Evolutionary conservation across 1,140 invertebrate genomes (phyloP), one percentile per base, ranked within the genome.

Genomic region (Drosophila suzukii): DNA sequence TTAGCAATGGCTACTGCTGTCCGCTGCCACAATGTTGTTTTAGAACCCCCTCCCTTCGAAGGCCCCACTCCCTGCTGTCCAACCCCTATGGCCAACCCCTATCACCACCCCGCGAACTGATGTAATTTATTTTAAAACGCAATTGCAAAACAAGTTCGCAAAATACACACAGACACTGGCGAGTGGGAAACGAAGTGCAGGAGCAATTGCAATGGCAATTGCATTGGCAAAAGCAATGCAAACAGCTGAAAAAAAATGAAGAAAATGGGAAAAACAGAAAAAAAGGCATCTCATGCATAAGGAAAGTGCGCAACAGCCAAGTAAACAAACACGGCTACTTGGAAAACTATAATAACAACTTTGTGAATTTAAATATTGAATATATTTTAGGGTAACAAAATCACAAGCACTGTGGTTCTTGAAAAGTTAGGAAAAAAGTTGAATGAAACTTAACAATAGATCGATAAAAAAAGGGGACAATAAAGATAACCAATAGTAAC

Each of bases 81-180:
- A 20, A 10, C 20, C 2, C 39, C 30, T n/a, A 7, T 10, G 8
- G 38, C 36, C 32, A 13, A 32, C 30, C 43, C 13, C 50, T 44
- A 15, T 47, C 20, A 13, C 13, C 49, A 11, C 27, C 30, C 49
- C 15, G 6, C 49, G n/a, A 32, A 67, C 62, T 86, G 75, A 72
- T 86, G 82, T 86, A 86, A 81, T 86, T 72, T 75, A 86, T 75
- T 86, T 84, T 78, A 72, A 82, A 86, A 86, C 82, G 82, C 82
- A 86, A 86, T 88, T 88, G 75, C 78, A 81, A 75, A 78, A 75
- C 58, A 81, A 81, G 79, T 77, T 73, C 57, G 71, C 55, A 82
- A 62, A 56, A 60, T 39, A 63, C 43, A 75, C 51, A 50, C 50
- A 54, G 15, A 36, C 24, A 54, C n/a, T 32, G 34, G 49, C 56